Evolutionary conservation across 2,797 vertebrate species (phyloP), one percentile per base, ranked within the genome.

Genomic region (Echeneis naucrates): DNA sequence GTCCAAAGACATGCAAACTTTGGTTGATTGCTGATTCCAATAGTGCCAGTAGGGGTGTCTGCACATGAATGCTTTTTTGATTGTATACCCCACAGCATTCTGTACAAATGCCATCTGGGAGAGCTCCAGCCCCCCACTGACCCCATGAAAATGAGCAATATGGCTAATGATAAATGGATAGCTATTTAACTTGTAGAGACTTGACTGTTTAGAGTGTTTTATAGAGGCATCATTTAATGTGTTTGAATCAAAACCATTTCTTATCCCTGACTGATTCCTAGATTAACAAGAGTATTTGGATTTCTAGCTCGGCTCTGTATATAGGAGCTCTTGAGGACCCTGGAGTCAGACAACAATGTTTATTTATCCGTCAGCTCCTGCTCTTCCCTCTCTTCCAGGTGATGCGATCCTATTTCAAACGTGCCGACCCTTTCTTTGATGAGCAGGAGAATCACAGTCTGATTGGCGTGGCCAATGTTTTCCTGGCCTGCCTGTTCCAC

Each of bases 381-480:
- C 26, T 56, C 42, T 30, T n/a, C 13, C 30, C 51, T n/a, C 51
- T n/a, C 3, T 66, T 68, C 26, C 72, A 99, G 97, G 91, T 96
- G 68, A 96, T 94, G 93, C 92, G 95, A 3, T 94, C 95, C 5
- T 98, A 99, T 79, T 97, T 99, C 89, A 96, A 95, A 71, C 92
- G 97, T 9, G 96, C 97, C 0, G 97, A 99, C 84, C 98, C 97
- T 0, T 99, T 99, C 88, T 99, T 97, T 0, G 97, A 98, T 0
- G 98, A 98, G 65, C 96, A 98, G 83, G 96, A 98, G 81, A 98
- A 99, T 82, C 97, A 99, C 92, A 96, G 96, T 86, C 96, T 99
- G 83, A 98, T 99, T 0, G 98, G 98, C 0, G 97, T 99, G 74
- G 98, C 98, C 68, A 99, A 98, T 2, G 96, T 99, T 23, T 99